These are phyloP conservation scores for Pelvicachromis taeniatus DNA, from an alignment of 2,113 vertebrate genomes.

Conservation along the genomic window DNA sequence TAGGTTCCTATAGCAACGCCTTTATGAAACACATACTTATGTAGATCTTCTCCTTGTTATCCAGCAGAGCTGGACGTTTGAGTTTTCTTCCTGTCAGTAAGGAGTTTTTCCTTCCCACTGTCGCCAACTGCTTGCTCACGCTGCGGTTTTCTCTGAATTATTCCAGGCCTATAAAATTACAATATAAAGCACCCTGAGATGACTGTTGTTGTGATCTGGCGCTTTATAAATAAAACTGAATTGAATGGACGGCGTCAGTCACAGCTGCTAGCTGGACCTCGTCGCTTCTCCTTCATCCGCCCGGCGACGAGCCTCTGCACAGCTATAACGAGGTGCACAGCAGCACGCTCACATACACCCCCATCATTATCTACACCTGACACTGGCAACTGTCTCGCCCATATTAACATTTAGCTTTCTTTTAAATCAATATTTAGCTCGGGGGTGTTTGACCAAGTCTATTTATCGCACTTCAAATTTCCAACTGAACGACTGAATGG, in stretches of 20 bases:
- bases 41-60: rapidly evolving
- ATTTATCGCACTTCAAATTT: not conserved
- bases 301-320: not conserved
- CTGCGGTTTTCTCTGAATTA: not conserved
- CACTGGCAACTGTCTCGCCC: not conserved
- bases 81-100: not conserved
- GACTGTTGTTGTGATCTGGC: rapidly evolving
- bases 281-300: not conserved
- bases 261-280: not conserved
- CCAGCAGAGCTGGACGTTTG: not conserved
- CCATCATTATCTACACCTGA: not conserved
- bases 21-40: not conserved
- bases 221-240: not conserved
- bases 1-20: rapidly evolving
- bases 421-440: not conserved
- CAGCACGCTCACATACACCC: not conserved
- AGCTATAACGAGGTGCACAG: not conserved
- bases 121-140: not conserved
- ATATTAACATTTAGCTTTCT: not conserved
- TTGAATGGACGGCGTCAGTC: not conserved
- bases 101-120: not conserved
- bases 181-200: rapidly evolving
- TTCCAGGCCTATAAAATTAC: rapidly evolving
- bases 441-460: rapidly evolving
- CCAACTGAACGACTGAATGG: not conserved